Evolutionary conservation across 2,888 invertebrate genomes (phyloP).

Genomic region (Lypha dubia): DNA sequence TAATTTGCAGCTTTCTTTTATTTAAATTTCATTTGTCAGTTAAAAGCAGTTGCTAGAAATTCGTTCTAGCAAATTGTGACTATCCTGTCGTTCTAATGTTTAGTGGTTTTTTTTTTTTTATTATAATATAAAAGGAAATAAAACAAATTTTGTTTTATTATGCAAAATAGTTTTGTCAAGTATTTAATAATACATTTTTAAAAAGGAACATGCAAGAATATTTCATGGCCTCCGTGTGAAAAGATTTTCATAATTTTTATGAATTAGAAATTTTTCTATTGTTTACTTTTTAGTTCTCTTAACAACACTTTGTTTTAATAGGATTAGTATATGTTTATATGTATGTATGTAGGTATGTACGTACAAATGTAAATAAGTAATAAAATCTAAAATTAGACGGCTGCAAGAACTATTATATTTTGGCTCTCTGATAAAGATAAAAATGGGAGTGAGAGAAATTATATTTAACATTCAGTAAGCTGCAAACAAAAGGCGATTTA

Average conservation of each 20-base stretch:
- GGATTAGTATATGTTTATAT: neutral
- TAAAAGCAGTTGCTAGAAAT: slow-evolving; percentile 13
- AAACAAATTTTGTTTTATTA: neutral
- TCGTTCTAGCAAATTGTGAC: slow-evolving; percentile 16
- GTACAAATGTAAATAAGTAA: neutral
- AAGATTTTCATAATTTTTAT: slow-evolving; percentile 33
- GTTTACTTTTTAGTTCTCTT: neutral
- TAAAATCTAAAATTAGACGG: no score
- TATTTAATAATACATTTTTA: slow-evolving; percentile 56
- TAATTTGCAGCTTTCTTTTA: neutral
- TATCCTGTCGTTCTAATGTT: slow-evolving; percentile 16
- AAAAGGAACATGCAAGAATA: slow-evolving; percentile 61
- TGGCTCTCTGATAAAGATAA: no score
- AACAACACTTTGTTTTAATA: neutral
- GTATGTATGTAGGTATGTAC: no score
- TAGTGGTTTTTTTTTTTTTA: slow-evolving; percentile 23
- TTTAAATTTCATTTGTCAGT: neutral
- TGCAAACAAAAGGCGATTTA: no score
- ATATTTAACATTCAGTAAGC: no score
- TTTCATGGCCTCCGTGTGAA: slow-evolving; percentile 35
- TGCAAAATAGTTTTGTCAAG: slow-evolving; percentile 59
- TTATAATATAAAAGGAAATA: slow-evolving; percentile 24
- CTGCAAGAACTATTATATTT: no score
- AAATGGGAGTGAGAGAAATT: no score
- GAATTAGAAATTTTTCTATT: slow-evolving; percentile 5